These are phyloP conservation scores for Coptodon rendalli DNA, from an alignment of 2,113 vertebrate genomes.

Conservation along the genomic window DNA sequence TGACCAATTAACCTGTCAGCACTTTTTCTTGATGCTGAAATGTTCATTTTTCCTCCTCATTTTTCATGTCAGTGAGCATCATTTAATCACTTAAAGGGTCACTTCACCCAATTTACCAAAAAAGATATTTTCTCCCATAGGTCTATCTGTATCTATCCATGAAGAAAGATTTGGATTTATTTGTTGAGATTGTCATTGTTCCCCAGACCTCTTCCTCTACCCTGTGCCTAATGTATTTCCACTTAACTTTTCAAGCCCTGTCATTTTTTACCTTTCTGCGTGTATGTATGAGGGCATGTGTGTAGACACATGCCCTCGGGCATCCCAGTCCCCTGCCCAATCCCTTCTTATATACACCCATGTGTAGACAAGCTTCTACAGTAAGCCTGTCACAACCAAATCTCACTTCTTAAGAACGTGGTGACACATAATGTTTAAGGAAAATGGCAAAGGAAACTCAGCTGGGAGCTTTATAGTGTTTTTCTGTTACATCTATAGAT, in stretches of 20 bases:
- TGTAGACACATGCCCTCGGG: background rate
- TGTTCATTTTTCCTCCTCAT: background rate
- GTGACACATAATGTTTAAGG: background rate
- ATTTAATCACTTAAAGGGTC: background rate
- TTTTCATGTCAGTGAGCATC: background rate
- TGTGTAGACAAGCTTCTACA: background rate
- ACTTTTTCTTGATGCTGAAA: background rate
- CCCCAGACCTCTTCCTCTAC: background rate
- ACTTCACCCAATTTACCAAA: background rate
- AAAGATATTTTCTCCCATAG: background rate
- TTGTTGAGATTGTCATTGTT: background rate
- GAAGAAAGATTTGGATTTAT: background rate
- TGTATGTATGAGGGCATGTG: no score
- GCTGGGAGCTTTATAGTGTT: background rate
- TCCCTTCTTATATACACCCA: background rate
- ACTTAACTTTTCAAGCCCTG: background rate
- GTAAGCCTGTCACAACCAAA: background rate
- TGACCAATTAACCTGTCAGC: background rate
- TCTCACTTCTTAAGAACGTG: background rate
- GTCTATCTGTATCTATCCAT: background rate
- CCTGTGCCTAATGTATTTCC: background rate
- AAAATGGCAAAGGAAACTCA: background rate
- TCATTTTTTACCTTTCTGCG: background rate
- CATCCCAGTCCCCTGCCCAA: background rate
- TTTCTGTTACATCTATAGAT: background rate